Conservation (phyloP, 2,113 vertebrate species). For the Gymnarchus niloticus region DNA sequence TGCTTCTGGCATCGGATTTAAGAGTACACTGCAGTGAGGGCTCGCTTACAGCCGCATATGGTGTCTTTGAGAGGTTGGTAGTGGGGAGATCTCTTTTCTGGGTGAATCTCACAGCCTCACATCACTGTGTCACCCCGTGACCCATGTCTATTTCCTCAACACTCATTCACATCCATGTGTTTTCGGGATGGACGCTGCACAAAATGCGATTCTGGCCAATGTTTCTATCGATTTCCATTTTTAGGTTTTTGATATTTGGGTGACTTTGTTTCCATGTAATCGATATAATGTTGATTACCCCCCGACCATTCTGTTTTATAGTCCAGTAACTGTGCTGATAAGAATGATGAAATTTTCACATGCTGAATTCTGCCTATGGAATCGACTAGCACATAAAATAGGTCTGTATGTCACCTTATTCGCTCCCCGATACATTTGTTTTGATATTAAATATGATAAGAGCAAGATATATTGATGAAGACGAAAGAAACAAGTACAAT, state of each 20-base stretch:
- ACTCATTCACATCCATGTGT: not conserved
- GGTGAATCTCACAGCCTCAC: no score
- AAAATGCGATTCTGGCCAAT: not conserved
- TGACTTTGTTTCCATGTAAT: not conserved
- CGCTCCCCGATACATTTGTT: not conserved
- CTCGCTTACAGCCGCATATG: not conserved
- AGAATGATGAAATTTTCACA: no score
- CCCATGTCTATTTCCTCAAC: not conserved
- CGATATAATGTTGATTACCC: not conserved
- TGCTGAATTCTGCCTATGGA: not conserved
- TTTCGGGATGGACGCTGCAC: not conserved
- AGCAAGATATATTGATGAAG: not conserved
- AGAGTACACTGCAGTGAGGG: not conserved
- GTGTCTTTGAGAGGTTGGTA: not conserved
- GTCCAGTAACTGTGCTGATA: not conserved
- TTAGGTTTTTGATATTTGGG: not conserved
- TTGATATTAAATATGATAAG: conserved; percentile 7
- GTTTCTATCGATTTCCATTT: not conserved
- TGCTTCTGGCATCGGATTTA: not conserved
- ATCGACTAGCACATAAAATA: not conserved
- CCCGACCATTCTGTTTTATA: not conserved
- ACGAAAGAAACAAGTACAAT: not conserved
- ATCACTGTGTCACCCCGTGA: no score
- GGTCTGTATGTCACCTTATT: not conserved
- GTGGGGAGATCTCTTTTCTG: no score